Base-by-base conservation (phyloP, 2,113 vertebrate genomes). In the Varanus komodoensis region DNA sequence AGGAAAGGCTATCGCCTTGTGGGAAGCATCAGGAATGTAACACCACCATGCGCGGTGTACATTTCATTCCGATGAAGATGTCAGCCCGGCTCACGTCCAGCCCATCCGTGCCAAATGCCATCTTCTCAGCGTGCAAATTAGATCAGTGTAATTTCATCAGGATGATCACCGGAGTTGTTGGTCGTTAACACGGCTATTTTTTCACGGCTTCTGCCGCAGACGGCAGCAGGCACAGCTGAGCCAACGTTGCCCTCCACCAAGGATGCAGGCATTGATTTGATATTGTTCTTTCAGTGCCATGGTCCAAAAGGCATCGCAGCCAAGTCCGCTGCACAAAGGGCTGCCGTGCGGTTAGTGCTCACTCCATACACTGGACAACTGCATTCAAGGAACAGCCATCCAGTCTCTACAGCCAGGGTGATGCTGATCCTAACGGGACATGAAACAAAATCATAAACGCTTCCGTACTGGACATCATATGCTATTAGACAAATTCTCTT, bases 101-200 rank as follows among this genome's bases (percentile, higher is more conserved):
- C 93, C 96, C 96, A 92, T 97, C 96, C 96, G 92, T 97, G 97
- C 97, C 97, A 98, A 98, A 97, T 97, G 97, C 98, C 97, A 97
- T 98, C 97, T 97, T 96, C 95, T 95, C 96, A 97, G 97, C 93
- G 91, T 98, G 97, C 97, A 98, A 98, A 98, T 98, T 97, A 97
- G 97, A 98, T 98, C 97, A 97, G 97, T 97, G 97, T 98, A 97
- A 98, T 98, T 97, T 98, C 97, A 98, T 98, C 97, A 97, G 96
- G 96, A 97, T 95, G 96, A 97, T 97, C 97, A 97, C 97, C 95
- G 96, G 96, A 90, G 94, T 94, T 95, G 93, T 85, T 96, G 96
- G 94, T 94, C 96, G 95, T 95, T 97, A 96, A 64, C 95, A 74
- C 96, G 97, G 97, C 95, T 96, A 94, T 95, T 96, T 90, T 97